phyloP scores from a whole-genome alignment of 2,113 vertebrate species.

The Machaerirhynchus nigripectus region DNA sequence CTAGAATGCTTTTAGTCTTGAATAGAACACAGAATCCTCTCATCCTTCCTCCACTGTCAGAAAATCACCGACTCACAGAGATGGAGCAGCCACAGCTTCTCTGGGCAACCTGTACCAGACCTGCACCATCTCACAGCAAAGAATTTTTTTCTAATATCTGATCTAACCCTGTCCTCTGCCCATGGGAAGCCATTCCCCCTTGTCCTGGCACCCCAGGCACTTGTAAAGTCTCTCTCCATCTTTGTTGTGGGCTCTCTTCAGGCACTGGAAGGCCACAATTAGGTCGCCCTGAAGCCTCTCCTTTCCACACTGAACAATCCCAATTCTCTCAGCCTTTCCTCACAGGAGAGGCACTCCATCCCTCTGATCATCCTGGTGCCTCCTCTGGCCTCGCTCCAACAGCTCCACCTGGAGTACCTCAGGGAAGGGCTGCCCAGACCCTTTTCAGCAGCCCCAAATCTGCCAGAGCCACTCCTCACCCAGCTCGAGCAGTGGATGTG shows the following conservation, averaged over 20 bases:
- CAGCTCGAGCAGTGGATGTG: neutral
- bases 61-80: neutral
- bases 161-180: neutral
- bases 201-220: neutral
- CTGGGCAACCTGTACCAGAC: neutral
- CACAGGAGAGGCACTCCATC: neutral
- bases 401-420: neutral
- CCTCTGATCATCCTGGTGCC: neutral
- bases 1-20: neutral
- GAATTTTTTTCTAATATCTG: no score
- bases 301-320: neutral
- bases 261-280: neutral
- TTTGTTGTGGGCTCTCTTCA: neutral
- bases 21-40: neutral
- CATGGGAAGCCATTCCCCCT: neutral
- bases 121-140: neutral
- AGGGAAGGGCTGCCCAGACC: neutral
- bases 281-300: neutral
- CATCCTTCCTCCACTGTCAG: neutral
- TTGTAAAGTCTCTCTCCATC: neutral
- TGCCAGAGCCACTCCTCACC: neutral
- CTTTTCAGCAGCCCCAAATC: neutral
- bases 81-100: neutral
- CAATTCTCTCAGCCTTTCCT: neutral
- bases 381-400: neutral